phyloP scores from a whole-genome alignment of 1,140 invertebrate genomes.

The Thaumatotibia leucotreta region DNA sequence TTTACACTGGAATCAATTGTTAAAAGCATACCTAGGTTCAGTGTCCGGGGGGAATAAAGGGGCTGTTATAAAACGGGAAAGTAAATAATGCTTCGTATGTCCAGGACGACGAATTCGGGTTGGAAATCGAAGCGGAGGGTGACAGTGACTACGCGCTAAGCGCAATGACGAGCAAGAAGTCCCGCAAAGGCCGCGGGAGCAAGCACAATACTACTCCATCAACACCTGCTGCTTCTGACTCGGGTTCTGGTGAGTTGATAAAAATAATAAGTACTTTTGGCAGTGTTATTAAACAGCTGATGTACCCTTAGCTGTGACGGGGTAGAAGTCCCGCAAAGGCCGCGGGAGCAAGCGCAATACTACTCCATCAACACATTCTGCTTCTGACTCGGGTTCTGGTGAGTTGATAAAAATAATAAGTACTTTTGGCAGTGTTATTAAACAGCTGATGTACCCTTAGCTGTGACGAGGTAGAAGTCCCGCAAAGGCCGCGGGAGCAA shows the following conservation, averaged over 20 bases:
- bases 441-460: too few relatives aligned
- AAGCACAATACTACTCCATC: slow-evolving; percentile 62
- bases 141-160: slow-evolving; percentile 83
- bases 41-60: too few relatives aligned
- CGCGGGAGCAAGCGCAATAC: slow-evolving; percentile 61
- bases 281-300: too few relatives aligned
- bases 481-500: slow-evolving; percentile 72
- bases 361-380: slow-evolving; percentile 69
- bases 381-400: slow-evolving; percentile 69
- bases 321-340: slow-evolving; percentile 76
- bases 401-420: slow-evolving; percentile 70
- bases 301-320: slow-evolving; percentile 77
- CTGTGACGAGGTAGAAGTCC: slow-evolving; percentile 75
- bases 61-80: slow-evolving; percentile 42
- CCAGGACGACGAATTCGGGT: slow-evolving; percentile 88
- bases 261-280: too few relatives aligned
- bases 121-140: slow-evolving; percentile 82
- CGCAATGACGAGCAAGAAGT: slow-evolving; percentile 77
- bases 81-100: slow-evolving; percentile 29
- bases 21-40: too few relatives aligned
- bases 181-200: slow-evolving; percentile 72
- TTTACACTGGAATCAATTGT: too few relatives aligned
- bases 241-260: slow-evolving; percentile 67
- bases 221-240: slow-evolving; percentile 71
- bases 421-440: too few relatives aligned